phyloP scores from a whole-genome alignment of 2,888 invertebrate genomes.

The Tenthredo livida region DNA sequence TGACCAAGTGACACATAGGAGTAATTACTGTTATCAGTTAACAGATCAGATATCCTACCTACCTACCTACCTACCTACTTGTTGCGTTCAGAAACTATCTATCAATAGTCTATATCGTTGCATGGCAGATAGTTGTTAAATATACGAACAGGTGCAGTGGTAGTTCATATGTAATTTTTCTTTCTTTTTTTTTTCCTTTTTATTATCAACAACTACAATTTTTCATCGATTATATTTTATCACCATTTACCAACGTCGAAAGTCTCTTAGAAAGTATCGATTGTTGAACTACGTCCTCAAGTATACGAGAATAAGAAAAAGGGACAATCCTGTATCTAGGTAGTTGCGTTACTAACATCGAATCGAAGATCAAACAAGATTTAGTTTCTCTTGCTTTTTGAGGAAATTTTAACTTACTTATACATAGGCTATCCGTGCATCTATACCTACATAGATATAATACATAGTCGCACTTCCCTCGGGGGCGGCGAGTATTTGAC shows the following conservation, averaged over 20 bases:
- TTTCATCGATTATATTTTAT: background rate
- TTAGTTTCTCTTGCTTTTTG: background rate
- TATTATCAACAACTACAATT: background rate
- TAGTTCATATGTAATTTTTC: background rate
- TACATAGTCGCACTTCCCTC: constrained; percentile 54
- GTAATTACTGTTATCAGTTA: constrained; percentile 75
- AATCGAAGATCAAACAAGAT: background rate
- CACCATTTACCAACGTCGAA: background rate
- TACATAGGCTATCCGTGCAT: background rate
- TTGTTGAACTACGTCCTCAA: background rate
- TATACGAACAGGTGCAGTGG: constrained; percentile 42
- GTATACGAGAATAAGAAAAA: background rate
- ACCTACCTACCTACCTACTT: constrained; percentile 40
- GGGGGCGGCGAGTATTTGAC: constrained; percentile 72
- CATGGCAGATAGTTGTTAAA: constrained; percentile 38
- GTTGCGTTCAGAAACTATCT: constrained; percentile 47
- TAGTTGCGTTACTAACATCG: background rate
- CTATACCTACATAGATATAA: background rate
- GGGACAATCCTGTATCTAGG: background rate
- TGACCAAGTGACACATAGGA: constrained; percentile 70
- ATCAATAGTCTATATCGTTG: constrained; percentile 31
- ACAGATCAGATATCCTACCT: constrained; percentile 57
- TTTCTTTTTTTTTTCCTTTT: background rate
- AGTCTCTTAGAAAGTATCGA: constrained; percentile 22
- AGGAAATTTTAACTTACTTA: background rate